Evolutionary conservation across 2,888 invertebrate genomes (phyloP), one percentile per base, ranked within the genome.

Genomic region (Tetranychus truncatus): DNA sequence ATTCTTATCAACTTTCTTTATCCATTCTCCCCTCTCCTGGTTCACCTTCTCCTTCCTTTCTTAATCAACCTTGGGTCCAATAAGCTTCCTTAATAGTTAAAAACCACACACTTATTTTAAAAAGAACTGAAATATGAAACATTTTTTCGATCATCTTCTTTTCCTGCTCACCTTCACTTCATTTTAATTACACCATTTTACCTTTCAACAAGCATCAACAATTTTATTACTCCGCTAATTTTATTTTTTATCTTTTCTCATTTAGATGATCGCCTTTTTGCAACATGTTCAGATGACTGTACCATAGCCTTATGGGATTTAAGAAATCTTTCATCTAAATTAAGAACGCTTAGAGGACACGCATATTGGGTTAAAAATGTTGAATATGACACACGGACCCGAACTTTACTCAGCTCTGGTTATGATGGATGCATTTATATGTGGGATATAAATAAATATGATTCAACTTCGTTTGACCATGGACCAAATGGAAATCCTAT

Each of bases 311-410:
- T 95, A 73, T 95, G 95, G 95, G 95, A 95, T 82, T 87, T 90
- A n/a, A 86, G 95, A 75, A 90, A 89, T 82, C 84, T 94, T 74
- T 90, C 89, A 80, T 87, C 87, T 76, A 88, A 89, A 80, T 88
- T 91, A 76, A 87, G 89, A 76, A 88, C 89, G 18, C 85, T 95
- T 11, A 86, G 88, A 77, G 95, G 94, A 0, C 95, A 95, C 83
- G 89, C 91, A 0, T 93, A 92, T 84, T 95, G 95, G 95, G 95
- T 92, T 72, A 95, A 95, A 83, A 95, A 94, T 83, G 92, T 95
- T 78, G 95, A 95, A 82, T 95, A 91, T 83, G 91, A 91, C 46
- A 87, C 88, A 34, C 88, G 88, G 81, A 90, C 91, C 81, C 89
- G 91, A 78, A 85, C 92, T 9, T 85, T 95, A 76, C 88, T 95